Evolutionary conservation across 2,113 vertebrate species (phyloP).

Genomic region (Erpornis zantholeuca): DNA sequence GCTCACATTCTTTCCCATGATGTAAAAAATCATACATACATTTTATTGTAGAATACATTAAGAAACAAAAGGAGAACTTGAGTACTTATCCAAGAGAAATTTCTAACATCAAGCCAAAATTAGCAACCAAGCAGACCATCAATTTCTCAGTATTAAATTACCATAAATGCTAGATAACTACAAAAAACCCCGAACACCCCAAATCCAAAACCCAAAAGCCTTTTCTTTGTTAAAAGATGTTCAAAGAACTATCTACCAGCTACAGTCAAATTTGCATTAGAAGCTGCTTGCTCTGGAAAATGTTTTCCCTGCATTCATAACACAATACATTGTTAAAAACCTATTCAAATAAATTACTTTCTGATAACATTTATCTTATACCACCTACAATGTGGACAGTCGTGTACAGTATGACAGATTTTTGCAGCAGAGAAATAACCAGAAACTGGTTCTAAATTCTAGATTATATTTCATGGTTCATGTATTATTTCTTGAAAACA

Average conservation of each 20-base stretch:
- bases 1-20: conserved; percentile 39
- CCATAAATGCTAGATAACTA: conserved; percentile 40
- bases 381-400: conserved; percentile 44
- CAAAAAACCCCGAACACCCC: background rate
- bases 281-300: conserved; percentile 27
- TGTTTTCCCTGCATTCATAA: background rate
- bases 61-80: conserved; percentile 37
- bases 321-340: conserved; percentile 3
- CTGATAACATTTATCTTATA: conserved; percentile 56
- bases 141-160: conserved; percentile 48
- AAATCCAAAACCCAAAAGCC: background rate
- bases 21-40: conserved; percentile 3
- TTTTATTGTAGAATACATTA: conserved; percentile 59
- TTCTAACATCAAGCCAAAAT: conserved; percentile 67
- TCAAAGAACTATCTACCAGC: conserved; percentile 34
- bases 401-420: conserved; percentile 38
- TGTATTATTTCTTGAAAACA: conserved; percentile 90
- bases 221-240: conserved; percentile 27
- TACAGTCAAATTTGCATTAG: conserved; percentile 32
- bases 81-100: conserved; percentile 51
- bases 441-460: background rate
- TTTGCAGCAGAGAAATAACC: conserved; percentile 25
- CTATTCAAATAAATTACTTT: conserved; percentile 34
- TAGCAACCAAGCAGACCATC: conserved; percentile 57
- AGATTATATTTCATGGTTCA: conserved; percentile 56